A percentile compares a stretch with the other conserved stretches of the same genome.
These are phyloP conservation scores for Drosophila quinaria DNA, from an alignment of 2,888 invertebrate genomes.

Conservation along the genomic window DNA sequence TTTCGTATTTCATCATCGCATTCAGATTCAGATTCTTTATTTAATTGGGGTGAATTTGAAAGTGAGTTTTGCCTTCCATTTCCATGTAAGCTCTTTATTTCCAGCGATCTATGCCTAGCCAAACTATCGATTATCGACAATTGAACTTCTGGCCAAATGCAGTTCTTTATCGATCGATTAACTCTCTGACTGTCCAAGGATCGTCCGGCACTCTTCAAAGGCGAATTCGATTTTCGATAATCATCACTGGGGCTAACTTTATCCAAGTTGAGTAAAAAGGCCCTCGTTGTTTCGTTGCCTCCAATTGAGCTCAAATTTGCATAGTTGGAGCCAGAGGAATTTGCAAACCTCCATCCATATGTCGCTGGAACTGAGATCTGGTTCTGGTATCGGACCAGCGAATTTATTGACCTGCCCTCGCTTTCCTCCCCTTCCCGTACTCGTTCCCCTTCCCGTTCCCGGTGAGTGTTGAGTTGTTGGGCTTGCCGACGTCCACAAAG, in stretches of 20 bases:
- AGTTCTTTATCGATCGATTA: neutral
- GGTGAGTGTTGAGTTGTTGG: conserved; percentile 26
- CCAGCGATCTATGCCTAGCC: neutral
- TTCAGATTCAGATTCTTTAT: neutral
- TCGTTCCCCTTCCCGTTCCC: too few relatives aligned
- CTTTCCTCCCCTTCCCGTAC: neutral
- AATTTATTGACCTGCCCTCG: neutral
- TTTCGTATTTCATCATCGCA: neutral
- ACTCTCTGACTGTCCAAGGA: conserved; percentile 24
- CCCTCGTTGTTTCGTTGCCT: too few relatives aligned
- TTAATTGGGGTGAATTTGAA: neutral
- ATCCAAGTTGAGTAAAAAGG: neutral
- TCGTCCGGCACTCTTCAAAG: conserved; percentile 2
- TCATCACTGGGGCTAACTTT: conserved; percentile 14
- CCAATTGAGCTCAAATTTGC: too few relatives aligned
- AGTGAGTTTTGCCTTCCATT: neutral
- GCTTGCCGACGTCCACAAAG: conserved; percentile 65
- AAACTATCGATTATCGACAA: conserved; percentile 13
- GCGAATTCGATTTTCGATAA: conserved; percentile 2
- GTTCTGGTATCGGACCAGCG: neutral
- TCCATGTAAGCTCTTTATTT: conserved; percentile 10
- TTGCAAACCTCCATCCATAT: neutral
- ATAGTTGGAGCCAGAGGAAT: neutral
- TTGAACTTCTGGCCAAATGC: conserved; percentile 17
- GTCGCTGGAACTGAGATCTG: neutral